Conservation (phyloP, 2,888 invertebrate genomes). For the Linnaemya tessellans region DNA sequence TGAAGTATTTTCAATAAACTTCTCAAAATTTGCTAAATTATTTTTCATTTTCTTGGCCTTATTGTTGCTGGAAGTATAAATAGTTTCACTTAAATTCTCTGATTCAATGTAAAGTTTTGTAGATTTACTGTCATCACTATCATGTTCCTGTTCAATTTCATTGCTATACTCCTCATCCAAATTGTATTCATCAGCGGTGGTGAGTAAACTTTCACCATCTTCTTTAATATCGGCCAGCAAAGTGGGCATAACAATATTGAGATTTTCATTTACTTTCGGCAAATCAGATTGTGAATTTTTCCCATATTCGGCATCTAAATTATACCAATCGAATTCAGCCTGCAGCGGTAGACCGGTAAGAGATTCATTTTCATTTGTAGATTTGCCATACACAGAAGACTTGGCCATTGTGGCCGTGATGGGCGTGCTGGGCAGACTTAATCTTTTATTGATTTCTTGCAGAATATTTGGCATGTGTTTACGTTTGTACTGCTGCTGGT, state of each 20-base stretch:
- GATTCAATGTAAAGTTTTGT: constrained; percentile 33
- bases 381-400: constrained; percentile 49
- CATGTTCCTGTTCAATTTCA: constrained; percentile 60
- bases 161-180: constrained; percentile 81
- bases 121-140: constrained; percentile 15
- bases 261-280: constrained; percentile 74
- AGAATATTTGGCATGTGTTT: constrained; percentile 81
- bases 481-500: constrained; percentile 78
- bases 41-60: constrained; percentile 77
- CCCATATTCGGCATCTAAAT: constrained; percentile 83
- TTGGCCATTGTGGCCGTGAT: constrained; percentile 75
- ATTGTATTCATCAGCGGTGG: constrained; percentile 81
- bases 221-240: constrained; percentile 78
- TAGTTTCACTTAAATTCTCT: constrained; percentile 63
- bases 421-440: constrained; percentile 77
- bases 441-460: constrained; percentile 82
- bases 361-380: constrained; percentile 49
- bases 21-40: constrained; percentile 80
- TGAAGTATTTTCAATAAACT: constrained; percentile 78
- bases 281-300: constrained; percentile 74
- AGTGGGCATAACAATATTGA: constrained; percentile 71
- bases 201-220: constrained; percentile 76
- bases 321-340: constrained; percentile 83
- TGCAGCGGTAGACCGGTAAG: constrained; percentile 79
- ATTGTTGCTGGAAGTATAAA: constrained; percentile 69